Base-by-base conservation (phyloP, 2,797 vertebrate species). In the Hybognathus amarus region DNA sequence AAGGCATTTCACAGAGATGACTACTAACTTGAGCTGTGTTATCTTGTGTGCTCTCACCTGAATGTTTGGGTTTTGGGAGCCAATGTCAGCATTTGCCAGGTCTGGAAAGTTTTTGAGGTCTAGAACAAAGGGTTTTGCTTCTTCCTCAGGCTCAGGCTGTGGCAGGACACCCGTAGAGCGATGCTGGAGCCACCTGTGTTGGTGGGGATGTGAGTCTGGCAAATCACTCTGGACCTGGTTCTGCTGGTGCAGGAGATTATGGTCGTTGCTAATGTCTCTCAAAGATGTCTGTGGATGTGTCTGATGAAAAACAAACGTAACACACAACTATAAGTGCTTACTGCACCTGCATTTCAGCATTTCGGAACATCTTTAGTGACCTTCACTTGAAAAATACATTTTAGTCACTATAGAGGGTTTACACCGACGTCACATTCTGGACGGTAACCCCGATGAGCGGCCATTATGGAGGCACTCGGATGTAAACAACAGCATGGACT, bases 51-150 rank as follows among this genome's bases (percentile, higher is more conserved):
- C 18, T 33, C 61, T 89, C 75, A 97, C 97, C 96, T 98, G 97
- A 90, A 98, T 98, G 82, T 97, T 97, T 71, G 97, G 97, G 87
- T 97, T 98, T 84, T 96, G 95, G 0, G 97, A 93, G 11, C 93
- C 96, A 78, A 96, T 92, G 83, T 97, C 95, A 52, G 95, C 92
- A 1, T 95, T 95, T 79, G 95, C 94, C 85, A 97, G 91, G 68
- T 95, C 96, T 0, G 96, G 96, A 47, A 98, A 93, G 88, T 96
- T 96, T 91, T 97, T 96, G 79, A 98, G 92, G 83, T 97, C 97
- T 89, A 97, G 89, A 87, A 97, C 86, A 64, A 97, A 96, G 6
- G 96, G 95, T n/a, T 94, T 90, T 59, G 87, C 94, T 82, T 96
- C 95, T 75, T 95, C 94, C 83, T 94, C 91, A 0, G 84, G 93